Conservation (phyloP, 2,888 invertebrate species). For the Yponomeuta plumbellus region DNA sequence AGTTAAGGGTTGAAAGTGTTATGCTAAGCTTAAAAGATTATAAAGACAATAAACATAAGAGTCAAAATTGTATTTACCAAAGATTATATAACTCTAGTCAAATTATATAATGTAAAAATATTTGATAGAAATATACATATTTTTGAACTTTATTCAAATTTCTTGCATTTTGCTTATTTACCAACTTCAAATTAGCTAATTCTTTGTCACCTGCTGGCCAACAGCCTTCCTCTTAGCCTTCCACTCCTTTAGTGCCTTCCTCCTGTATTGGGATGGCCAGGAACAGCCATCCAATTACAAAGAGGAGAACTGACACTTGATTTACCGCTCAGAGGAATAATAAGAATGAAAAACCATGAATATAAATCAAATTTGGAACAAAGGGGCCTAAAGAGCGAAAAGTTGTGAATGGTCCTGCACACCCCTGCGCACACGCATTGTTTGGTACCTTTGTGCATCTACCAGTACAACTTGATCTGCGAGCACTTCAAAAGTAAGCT, state of each 20-base stretch:
- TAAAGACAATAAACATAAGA: constrained; percentile 10
- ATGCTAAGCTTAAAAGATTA: not conserved
- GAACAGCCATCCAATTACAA: not conserved
- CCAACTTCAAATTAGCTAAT: not conserved
- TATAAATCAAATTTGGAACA: constrained; percentile 75
- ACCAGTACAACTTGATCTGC: constrained; percentile 23
- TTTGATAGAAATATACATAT: not conserved
- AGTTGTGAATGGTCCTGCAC: constrained; percentile 68
- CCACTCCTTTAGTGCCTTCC: not conserved
- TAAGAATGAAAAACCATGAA: constrained; percentile 67
- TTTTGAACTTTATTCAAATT: not conserved
- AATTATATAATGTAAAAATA: not conserved
- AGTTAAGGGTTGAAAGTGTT: not conserved
- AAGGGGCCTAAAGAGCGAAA: constrained; percentile 71
- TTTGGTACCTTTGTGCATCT: constrained; percentile 41
- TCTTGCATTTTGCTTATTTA: not conserved
- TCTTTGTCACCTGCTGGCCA: too few species aligned
- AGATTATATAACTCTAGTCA: constrained; percentile 9
- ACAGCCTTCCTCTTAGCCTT: not conserved
- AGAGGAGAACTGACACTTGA: constrained; percentile 43
- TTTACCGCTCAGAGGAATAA: constrained; percentile 61
- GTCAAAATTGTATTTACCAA: constrained; percentile 7
- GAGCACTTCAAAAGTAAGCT: constrained; percentile 22
- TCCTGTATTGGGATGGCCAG: too few species aligned
- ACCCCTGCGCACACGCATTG: constrained; percentile 59